A percentile compares a stretch with the other conserved stretches of the same genome.
Conservation (phyloP, 2,888 invertebrate species). For the Orthosia gracilis region DNA sequence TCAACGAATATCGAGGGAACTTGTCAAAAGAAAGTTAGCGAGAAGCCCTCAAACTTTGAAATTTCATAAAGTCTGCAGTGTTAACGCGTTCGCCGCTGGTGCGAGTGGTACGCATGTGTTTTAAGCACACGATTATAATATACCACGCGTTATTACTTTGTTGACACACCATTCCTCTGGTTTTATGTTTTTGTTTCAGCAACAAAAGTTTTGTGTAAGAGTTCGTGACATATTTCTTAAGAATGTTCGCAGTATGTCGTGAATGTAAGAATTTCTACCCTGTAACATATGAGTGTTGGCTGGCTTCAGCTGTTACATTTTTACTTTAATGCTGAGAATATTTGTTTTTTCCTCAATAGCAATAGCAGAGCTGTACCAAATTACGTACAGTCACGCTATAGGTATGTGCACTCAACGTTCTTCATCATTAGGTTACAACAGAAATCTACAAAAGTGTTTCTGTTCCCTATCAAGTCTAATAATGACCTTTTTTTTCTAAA, state of each 20-base stretch:
- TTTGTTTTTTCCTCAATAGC: neutral
- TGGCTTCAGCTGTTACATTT: slow-evolving; percentile 26
- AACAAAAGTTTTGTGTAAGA: slow-evolving; percentile 58
- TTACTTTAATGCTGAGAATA: slow-evolving; percentile 1
- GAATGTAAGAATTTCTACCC: slow-evolving; percentile 44
- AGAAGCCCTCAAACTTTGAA: slow-evolving; percentile 73
- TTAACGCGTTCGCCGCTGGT: slow-evolving; percentile 66
- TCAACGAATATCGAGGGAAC: slow-evolving; percentile 70
- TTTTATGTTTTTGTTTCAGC: slow-evolving; percentile 57
- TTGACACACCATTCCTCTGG: slow-evolving; percentile 53
- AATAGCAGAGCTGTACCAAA: neutral
- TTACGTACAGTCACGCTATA: neutral
- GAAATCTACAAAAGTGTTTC: too few species aligned
- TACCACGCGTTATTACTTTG: slow-evolving; percentile 58
- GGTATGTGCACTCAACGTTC: neutral
- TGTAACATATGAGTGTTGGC: slow-evolving; percentile 19
- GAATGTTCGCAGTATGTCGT: slow-evolving; percentile 51
- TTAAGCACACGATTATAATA: slow-evolving; percentile 54
- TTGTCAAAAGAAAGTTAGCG: slow-evolving; percentile 78
- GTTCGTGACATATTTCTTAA: slow-evolving; percentile 61
- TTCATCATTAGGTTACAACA: neutral
- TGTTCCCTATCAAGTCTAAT: neutral
- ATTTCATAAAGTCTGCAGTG: slow-evolving; percentile 70
- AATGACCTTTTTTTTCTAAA: neutral
- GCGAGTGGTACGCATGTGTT: slow-evolving; percentile 63